Conservation (phyloP, 1,140 invertebrate species). For the Dreissena polymorpha region DNA sequence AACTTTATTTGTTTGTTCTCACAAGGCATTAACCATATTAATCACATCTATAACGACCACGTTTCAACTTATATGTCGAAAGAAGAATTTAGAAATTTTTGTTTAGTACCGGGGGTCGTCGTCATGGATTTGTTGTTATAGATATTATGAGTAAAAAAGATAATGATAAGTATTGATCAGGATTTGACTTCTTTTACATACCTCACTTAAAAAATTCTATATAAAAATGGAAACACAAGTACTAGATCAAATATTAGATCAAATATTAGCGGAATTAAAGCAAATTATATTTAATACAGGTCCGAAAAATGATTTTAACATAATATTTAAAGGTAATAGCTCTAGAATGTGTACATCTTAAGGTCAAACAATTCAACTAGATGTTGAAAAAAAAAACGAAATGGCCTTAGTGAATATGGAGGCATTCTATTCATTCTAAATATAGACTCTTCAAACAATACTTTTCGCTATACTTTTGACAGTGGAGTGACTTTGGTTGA, state of each 20-base stretch:
- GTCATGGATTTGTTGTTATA: no score
- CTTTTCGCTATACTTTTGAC: no score
- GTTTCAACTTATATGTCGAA: neutral
- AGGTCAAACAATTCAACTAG: slow-evolving; percentile 1
- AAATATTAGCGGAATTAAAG: no score
- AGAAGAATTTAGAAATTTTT: neutral
- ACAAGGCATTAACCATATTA: no score
- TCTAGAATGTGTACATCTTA: neutral
- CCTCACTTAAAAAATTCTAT: neutral
- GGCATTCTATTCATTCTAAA: slow-evolving; percentile 2
- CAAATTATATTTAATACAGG: neutral
- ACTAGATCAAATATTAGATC: no score
- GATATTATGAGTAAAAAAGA: no score
- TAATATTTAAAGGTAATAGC: neutral
- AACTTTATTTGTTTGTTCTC: no score
- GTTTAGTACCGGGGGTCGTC: neutral
- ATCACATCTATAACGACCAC: no score
- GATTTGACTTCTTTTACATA: no score
- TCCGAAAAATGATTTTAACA: neutral
- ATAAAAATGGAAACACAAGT: slow-evolving; percentile 17
- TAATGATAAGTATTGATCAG: no score
- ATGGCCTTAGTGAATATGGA: slow-evolving; percentile 5
- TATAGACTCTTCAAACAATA: no score
- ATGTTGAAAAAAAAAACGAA: slow-evolving; percentile 6
- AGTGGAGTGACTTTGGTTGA: no score